These are phyloP conservation scores for Morpho achilles DNA, from an alignment of 2,888 invertebrate species.

Conservation along the genomic window DNA sequence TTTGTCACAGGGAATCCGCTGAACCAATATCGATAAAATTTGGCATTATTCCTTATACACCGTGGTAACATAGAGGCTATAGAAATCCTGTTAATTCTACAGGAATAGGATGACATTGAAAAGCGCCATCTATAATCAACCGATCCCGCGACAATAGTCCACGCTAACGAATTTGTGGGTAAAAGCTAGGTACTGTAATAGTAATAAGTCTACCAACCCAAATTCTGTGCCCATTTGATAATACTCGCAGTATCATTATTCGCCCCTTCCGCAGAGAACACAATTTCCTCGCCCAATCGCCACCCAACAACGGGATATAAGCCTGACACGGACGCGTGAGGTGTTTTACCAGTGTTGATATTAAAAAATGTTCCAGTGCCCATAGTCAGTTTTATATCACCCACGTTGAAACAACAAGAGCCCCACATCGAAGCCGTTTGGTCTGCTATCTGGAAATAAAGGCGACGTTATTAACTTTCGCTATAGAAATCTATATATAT, in stretches of 20 bases:
- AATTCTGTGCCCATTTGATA: constrained; percentile 89
- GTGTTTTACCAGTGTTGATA: constrained; percentile 86
- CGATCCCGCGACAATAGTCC: too few species aligned
- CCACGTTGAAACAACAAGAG: constrained; percentile 86
- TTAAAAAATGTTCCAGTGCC: constrained; percentile 96
- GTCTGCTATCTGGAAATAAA: constrained; percentile 84
- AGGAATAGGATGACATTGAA: too few species aligned
- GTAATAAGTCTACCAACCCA: constrained; percentile 66
- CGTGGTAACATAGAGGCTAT: too few species aligned
- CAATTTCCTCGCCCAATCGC: constrained; percentile 71
- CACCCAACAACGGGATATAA: constrained; percentile 96
- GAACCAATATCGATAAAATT: too few species aligned
- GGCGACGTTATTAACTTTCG: too few species aligned
- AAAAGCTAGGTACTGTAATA: constrained; percentile 51
- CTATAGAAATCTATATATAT: too few species aligned
- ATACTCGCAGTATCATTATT: constrained; percentile 93
- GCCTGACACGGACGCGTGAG: constrained; percentile 90
- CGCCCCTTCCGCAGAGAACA: constrained; percentile 91
- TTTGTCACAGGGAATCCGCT: too few species aligned
- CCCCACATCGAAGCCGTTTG: constrained; percentile 95
- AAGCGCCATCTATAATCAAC: too few species aligned
- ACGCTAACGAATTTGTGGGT: too few species aligned
- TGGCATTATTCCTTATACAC: too few species aligned
- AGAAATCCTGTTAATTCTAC: too few species aligned
- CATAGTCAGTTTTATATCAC: constrained; percentile 92